These are phyloP conservation scores for Lucifuga dentata DNA, from an alignment of 2,113 vertebrate genomes.

Conservation along the genomic window DNA sequence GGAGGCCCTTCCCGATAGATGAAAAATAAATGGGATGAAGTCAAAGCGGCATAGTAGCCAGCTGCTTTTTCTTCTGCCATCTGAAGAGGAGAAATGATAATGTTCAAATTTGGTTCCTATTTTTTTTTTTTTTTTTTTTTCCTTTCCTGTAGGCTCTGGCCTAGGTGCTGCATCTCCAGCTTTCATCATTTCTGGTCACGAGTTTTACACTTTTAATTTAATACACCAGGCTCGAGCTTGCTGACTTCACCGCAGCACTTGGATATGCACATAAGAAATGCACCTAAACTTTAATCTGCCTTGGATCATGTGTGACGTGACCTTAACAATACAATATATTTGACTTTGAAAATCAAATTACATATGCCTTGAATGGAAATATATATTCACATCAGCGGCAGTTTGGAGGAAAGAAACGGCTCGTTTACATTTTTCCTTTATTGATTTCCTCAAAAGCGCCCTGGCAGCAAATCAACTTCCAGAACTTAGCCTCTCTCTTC, in stretches of 20 bases:
- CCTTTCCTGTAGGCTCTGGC: background rate
- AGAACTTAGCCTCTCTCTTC: conserved; percentile 23
- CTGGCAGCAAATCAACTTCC: conserved; percentile 68
- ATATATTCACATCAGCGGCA: conserved; percentile 61
- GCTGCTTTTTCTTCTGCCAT: conserved; percentile 3
- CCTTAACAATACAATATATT: conserved; percentile 69
- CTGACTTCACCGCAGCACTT: conserved; percentile 22
- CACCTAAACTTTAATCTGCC: conserved; percentile 50
- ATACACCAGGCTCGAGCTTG: conserved; percentile 27
- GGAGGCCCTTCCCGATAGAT: conserved; percentile 47
- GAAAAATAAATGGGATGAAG: conserved; percentile 56
- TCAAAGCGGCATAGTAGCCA: conserved; percentile 34
- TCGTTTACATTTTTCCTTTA: conserved; percentile 73
- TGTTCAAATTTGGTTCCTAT: conserved; percentile 18
- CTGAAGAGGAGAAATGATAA: conserved; percentile 33
- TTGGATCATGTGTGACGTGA: conserved; percentile 41
- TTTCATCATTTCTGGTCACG: conserved; percentile 33
- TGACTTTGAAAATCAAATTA: conserved; percentile 73
- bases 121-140: too few relatives aligned
- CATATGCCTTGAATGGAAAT: conserved; percentile 68
- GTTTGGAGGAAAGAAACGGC: conserved; percentile 36
- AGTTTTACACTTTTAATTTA: conserved; percentile 28
- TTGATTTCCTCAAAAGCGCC: conserved; percentile 71
- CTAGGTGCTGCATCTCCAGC: conserved; percentile 1
- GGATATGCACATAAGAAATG: conserved; percentile 44